Evolutionary conservation across 2,888 invertebrate genomes (phyloP), one percentile per base, ranked within the genome.

Genomic region (Podabrus alpinus): DNA sequence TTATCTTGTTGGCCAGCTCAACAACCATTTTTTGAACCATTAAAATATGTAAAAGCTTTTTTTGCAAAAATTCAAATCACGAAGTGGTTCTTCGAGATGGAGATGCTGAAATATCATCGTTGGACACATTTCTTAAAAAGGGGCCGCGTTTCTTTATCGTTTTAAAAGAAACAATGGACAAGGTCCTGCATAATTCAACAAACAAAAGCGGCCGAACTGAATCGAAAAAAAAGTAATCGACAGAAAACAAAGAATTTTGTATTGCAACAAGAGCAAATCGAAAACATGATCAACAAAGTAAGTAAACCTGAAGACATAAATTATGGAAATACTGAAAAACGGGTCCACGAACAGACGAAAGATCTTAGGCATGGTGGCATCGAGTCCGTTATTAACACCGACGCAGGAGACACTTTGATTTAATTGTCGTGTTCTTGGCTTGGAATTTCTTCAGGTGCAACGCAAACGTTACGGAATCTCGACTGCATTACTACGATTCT

Each of bases 361-460:
- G 78, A 77, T 73, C 78, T 77, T 79, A 76, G 78, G 77, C 80
- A 75, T 81, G 83, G 84, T 83, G 84, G 83, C 84, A 82, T 80
- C 76, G 76, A 79, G 81, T 80, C 79, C 82, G 81, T 82, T 82
- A 81, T 82, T 81, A 82, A 82, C 82, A 80, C 86, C 84, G 85
- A 83, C 81, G 81, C 83, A 82, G 78, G 80, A 82, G 80, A 84
- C 85, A 82, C 82, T 81, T 85, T 85, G 86, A 86, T 86, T 85
- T 86, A 86, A 85, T 86, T 85, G 85, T 84, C 82, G 79, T 76
- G 80, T 82, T 84, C 80, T 78, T 81, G 74, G 80, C 78, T 78
- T 75, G 83, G 85, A 84, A 85, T 85, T 83, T 82, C 82, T 79
- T 83, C 83, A 84, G 84, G 85, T 84, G 84, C 84, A 83, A 83